Base-by-base conservation (phyloP, 2,113 vertebrate species). In the Pyxicephalus adspersus region DNA sequence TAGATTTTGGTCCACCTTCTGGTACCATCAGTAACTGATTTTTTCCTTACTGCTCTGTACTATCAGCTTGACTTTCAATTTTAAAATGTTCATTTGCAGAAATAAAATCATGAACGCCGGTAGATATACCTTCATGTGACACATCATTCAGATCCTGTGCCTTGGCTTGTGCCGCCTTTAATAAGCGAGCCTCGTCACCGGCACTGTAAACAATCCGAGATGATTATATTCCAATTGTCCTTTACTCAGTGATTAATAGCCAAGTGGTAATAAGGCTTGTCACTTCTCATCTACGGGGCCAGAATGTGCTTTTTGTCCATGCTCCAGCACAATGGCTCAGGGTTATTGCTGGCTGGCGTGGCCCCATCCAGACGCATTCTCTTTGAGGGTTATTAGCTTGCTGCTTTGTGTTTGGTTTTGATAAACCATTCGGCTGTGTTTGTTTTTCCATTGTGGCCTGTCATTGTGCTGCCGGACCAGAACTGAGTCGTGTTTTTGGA, bases 371-470 rank as follows among this genome's bases (percentile, higher is more conserved):
- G 34, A 64, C 83, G 45, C 55, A 23, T 34, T 0, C 28, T 31
- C 4, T 19, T 79, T 25, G 58, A 52, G 84, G 71, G 86, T 20
- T 83, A 72, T 79, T 87, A 80, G 72, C 26, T 73, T 20, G 66
- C 80, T 22, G 52, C 22, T 66, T 66, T 52, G 66, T 67, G 1
- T 86, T 86, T 86, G 50, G 83, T 84, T 65, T 80, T 68, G 77
- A 60, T 71, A 83, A 0, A 2, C 73, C 51, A 66, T 15, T 6
- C 45, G 76, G 70, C 76, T 66, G 67, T 83, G 76, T 84, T 86
- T 83, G 83, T 81, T 68, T 25, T 87, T 86, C 84, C 84, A 18
- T 86, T 86, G 76, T 83, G 80, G 22, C 78, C 2, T 64, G 80
- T 84, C 60, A 85, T 86, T 68, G 45, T 55, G 54, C 4, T 19